Evolutionary conservation across 1,140 invertebrate species (phyloP).

Genomic region (Trypoxylus dichotomus): DNA sequence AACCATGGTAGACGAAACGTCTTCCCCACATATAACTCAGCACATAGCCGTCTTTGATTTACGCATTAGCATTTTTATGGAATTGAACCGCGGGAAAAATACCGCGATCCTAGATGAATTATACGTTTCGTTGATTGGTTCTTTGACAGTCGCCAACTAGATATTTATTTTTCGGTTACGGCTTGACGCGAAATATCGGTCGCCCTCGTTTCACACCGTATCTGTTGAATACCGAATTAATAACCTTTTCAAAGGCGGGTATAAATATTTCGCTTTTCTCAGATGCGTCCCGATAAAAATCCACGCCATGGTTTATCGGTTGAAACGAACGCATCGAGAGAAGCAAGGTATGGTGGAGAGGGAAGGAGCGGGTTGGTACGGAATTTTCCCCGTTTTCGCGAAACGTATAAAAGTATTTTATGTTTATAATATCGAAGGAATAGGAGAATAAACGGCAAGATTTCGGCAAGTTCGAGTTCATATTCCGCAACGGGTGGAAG

Average conservation of each 20-base stretch:
- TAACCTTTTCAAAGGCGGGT: background rate
- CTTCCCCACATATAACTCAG: too few relatives aligned
- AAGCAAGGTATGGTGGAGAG: too few relatives aligned
- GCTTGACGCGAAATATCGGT: background rate
- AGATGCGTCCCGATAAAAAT: background rate
- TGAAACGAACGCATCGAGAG: background rate
- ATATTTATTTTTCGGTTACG: background rate
- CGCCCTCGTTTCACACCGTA: background rate
- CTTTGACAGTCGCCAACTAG: background rate
- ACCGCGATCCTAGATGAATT: background rate
- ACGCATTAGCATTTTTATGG: background rate
- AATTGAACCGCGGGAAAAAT: background rate
- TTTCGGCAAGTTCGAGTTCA: background rate
- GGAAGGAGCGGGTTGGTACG: background rate
- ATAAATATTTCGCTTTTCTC: background rate
- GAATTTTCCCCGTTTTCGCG: background rate
- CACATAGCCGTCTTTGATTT: too few relatives aligned
- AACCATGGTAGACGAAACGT: too few relatives aligned
- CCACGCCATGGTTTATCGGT: background rate
- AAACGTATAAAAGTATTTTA: background rate
- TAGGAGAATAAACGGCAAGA: background rate
- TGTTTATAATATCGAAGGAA: background rate
- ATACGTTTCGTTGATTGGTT: background rate
- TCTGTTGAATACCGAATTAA: background rate
- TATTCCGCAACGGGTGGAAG: background rate